phyloP scores from a whole-genome alignment of 1,140 invertebrate genomes.

The Helicoverpa armigera region DNA sequence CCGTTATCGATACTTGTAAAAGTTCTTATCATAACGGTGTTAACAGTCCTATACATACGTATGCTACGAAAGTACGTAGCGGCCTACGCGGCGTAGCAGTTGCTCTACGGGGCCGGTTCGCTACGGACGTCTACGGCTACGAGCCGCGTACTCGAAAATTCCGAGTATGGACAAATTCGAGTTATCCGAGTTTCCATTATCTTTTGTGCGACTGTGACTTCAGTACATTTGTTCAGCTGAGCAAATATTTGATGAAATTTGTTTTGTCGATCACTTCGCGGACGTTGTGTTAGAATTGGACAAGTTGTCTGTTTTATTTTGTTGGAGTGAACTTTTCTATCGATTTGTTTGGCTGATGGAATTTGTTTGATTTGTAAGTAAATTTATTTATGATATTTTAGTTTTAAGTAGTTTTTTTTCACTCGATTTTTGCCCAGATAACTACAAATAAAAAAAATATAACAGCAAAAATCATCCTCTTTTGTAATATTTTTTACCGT shows the following conservation, averaged over 20 bases:
- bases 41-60: slow-evolving; percentile 4
- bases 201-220: slow-evolving; percentile 27
- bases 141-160: slow-evolving; percentile 14
- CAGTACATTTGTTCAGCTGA: slow-evolving; percentile 31
- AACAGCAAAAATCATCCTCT: background rate
- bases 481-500: background rate
- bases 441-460: too few relatives aligned
- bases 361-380: slow-evolving; percentile 7
- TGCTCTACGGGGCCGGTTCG: slow-evolving; percentile 27
- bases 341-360: slow-evolving; percentile 10
- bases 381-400: background rate
- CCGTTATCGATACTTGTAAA: background rate
- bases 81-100: slow-evolving; percentile 44
- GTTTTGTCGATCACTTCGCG: slow-evolving; percentile 11
- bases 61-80: background rate
- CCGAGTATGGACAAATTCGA: slow-evolving; percentile 31
- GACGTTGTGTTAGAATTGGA: slow-evolving; percentile 20
- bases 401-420: background rate
- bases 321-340: slow-evolving; percentile 40
- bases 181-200: slow-evolving; percentile 29
- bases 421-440: background rate
- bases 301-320: slow-evolving; percentile 34
- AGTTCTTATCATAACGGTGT: slow-evolving; percentile 1
- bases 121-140: slow-evolving; percentile 51
- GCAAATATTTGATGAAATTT: slow-evolving; percentile 40